Percentiles rank a stretch among this genome's conserved stretches.
Conservation (phyloP, 1,140 invertebrate species). For the Drosophila micromelanica region DNA sequence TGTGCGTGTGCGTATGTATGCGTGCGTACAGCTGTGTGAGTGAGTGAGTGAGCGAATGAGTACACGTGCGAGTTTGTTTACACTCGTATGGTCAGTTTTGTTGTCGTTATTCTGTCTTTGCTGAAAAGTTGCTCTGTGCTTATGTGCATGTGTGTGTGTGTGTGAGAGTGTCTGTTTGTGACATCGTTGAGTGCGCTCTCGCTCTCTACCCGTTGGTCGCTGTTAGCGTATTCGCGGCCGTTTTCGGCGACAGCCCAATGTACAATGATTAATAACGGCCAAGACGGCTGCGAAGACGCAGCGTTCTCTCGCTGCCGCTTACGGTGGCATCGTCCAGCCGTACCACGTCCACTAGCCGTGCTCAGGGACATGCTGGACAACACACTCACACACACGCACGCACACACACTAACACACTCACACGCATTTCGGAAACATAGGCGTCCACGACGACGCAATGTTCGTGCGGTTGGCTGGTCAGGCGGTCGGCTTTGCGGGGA, state of each 20-base stretch:
- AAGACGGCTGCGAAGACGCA: slow-evolving; percentile 76
- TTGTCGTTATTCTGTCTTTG: slow-evolving; percentile 58
- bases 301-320: slow-evolving; percentile 53
- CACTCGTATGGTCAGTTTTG: slow-evolving; percentile 72
- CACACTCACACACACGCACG: slow-evolving; percentile 30
- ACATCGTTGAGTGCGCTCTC: slow-evolving; percentile 40
- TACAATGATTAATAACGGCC: slow-evolving; percentile 84
- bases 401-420: slow-evolving; percentile 20
- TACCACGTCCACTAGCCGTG: slow-evolving; percentile 61
- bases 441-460: slow-evolving; percentile 59
- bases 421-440: slow-evolving; percentile 48
- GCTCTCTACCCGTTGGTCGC: slow-evolving; percentile 50
- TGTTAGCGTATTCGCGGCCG: slow-evolving; percentile 76
- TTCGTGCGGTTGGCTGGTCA: slow-evolving; percentile 60
- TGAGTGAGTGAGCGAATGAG: slow-evolving; percentile 45
- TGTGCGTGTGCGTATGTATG: slow-evolving; percentile 31
- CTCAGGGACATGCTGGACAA: slow-evolving; percentile 52
- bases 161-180: slow-evolving; percentile 14
- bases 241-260: slow-evolving; percentile 83
- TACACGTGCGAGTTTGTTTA: slow-evolving; percentile 61
- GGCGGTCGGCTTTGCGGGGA: slow-evolving; percentile 54
- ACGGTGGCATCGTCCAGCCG: slow-evolving; percentile 60
- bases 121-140: slow-evolving; percentile 40
- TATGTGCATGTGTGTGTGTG: slow-evolving; percentile 37
- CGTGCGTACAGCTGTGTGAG: slow-evolving; percentile 34